Evolutionary conservation across 2,888 invertebrate species (phyloP).

Genomic region (Aspidiotus rigidus): DNA sequence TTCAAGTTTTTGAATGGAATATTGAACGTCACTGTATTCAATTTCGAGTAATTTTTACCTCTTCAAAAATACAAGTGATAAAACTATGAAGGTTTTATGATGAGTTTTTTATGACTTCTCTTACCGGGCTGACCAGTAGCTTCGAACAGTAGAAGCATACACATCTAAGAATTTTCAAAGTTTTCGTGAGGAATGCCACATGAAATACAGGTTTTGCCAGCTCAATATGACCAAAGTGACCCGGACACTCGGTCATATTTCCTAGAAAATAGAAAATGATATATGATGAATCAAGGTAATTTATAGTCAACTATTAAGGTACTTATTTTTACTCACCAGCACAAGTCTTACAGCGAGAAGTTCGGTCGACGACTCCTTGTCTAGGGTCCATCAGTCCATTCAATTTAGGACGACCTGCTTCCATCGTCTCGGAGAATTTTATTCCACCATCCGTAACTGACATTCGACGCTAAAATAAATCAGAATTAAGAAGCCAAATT

Average conservation of each 20-base stretch:
- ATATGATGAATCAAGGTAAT: background rate
- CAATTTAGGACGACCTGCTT: conserved; percentile 93
- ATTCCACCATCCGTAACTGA: conserved; percentile 96
- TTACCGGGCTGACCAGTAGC: conserved; percentile 85
- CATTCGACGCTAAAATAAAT: conserved; percentile 73
- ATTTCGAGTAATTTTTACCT: too few species aligned
- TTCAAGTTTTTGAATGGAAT: too few species aligned
- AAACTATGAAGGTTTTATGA: too few species aligned
- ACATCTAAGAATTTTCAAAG: conserved; percentile 93
- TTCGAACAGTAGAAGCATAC: conserved; percentile 99
- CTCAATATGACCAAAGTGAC: conserved; percentile 98
- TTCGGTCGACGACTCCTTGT: conserved; percentile 93
- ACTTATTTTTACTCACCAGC: conserved; percentile 50
- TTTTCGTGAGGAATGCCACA: conserved; percentile 93
- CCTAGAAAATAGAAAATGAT: conserved; percentile 44
- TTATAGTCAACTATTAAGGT: background rate
- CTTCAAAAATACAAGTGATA: too few species aligned
- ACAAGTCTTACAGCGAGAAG: conserved; percentile 87
- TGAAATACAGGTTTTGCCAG: conserved; percentile 98
- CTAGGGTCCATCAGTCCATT: conserved; percentile 99
- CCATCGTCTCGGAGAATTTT: conserved; percentile 94
- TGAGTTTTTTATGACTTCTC: conserved; percentile 40
- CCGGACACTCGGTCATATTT: conserved; percentile 97
- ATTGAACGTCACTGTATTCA: too few species aligned
- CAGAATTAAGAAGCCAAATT: conserved; percentile 8